These are phyloP conservation scores for Intellagama lesueurii DNA, from an alignment of 2,797 vertebrate genomes.

Conservation along the genomic window DNA sequence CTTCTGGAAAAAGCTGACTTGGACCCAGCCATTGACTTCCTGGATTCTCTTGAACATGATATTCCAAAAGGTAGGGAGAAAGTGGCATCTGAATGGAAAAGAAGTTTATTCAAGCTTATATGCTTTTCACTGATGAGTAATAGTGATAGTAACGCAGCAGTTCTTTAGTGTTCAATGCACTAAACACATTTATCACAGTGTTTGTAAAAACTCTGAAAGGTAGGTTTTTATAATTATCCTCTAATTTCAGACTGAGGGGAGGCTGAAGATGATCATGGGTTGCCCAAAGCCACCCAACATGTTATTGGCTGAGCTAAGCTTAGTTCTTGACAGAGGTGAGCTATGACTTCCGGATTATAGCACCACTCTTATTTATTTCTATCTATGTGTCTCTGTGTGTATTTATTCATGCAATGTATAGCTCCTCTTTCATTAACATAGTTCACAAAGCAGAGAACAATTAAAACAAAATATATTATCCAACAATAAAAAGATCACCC, in stretches of 20 bases:
- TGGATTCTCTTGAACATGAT: constrained; percentile 90
- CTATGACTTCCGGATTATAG: neutral
- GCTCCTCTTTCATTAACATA: neutral
- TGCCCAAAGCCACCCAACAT: neutral
- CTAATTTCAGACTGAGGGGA: neutral
- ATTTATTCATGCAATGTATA: neutral
- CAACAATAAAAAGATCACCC: neutral
- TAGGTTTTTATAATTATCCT: neutral
- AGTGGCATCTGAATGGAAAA: constrained; percentile 4
- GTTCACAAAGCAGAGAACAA: constrained; percentile 4
- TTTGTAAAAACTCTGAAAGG: neutral
- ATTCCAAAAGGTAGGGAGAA: constrained; percentile 85
- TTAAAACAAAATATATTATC: neutral
- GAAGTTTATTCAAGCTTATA: neutral
- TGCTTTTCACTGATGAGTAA: neutral
- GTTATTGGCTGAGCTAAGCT: neutral
- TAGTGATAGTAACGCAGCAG: neutral
- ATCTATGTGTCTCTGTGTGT: neutral
- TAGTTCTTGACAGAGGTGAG: neutral
- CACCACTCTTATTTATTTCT: neutral
- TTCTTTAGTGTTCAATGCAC: neutral
- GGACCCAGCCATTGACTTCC: constrained; percentile 89
- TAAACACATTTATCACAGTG: neutral
- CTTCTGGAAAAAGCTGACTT: constrained; percentile 85
- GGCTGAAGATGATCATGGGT: neutral